Evolutionary conservation across 1,140 invertebrate species (phyloP).

Genomic region (Aphelenchoides besseyi): DNA sequence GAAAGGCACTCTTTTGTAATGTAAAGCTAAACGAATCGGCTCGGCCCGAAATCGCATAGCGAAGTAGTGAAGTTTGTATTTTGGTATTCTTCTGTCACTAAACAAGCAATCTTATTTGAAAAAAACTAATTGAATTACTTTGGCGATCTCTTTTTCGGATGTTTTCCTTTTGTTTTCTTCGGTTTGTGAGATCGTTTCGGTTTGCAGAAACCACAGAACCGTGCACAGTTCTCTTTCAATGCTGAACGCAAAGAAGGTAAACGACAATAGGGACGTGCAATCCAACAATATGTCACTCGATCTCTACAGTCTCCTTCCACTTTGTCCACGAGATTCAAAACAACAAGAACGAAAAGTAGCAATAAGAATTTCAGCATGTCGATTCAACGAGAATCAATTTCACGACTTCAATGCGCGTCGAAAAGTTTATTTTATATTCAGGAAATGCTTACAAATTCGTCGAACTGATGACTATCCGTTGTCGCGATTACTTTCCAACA

Average conservation of each 20-base stretch:
- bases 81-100: neutral
- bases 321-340: neutral
- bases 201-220: slow-evolving; percentile 6
- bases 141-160: neutral
- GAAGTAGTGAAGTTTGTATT: slow-evolving; percentile 16
- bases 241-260: neutral
- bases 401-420: too few relatives aligned
- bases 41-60: neutral
- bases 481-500: too few relatives aligned
- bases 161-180: neutral
- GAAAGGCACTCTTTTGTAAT: slow-evolving; percentile 2
- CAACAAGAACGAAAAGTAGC: neutral
- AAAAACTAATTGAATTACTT: neutral
- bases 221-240: neutral
- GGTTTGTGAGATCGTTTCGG: neutral
- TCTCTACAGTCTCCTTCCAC: neutral
- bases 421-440: too few relatives aligned
- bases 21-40: neutral
- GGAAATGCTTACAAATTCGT: too few relatives aligned
- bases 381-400: too few relatives aligned
- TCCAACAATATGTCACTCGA: too few relatives aligned
- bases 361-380: too few relatives aligned
- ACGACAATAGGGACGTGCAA: too few relatives aligned
- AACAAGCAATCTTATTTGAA: neutral
- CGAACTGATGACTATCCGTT: too few relatives aligned